phyloP scores from a whole-genome alignment of 2,797 vertebrate species.

The Carapus acus region DNA sequence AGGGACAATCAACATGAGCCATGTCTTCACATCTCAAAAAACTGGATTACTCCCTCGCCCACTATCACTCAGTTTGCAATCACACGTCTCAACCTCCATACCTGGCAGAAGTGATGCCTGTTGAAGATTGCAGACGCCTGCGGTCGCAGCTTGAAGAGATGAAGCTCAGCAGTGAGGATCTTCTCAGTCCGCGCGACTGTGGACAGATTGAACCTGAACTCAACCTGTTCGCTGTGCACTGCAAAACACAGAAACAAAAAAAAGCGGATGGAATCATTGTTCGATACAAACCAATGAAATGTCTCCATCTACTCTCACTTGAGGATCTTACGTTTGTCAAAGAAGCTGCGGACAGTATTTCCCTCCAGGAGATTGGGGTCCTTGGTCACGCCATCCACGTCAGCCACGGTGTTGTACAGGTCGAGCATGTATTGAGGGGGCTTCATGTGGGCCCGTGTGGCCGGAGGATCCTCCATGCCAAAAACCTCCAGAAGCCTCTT shows the following conservation, averaged over 20 bases:
- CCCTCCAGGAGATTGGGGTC: conserved; percentile 81
- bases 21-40: neutral
- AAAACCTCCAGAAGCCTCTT: conserved; percentile 85
- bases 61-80: too few relatives aligned
- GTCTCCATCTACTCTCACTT: neutral
- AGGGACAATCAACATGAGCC: neutral
- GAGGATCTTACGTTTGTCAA: conserved; percentile 80
- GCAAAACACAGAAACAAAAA: too few relatives aligned
- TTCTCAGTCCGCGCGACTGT: conserved; percentile 79
- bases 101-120: conserved; percentile 75
- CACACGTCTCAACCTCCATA: conserved; percentile 10
- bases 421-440: conserved; percentile 92
- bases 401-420: conserved; percentile 84
- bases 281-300: neutral
- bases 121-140: conserved; percentile 55
- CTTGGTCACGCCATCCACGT: conserved; percentile 83
- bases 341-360: conserved; percentile 88
- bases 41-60: too few relatives aligned
- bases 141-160: conserved; percentile 82
- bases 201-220: conserved; percentile 82
- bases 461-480: conserved; percentile 83
- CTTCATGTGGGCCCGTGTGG: conserved; percentile 69
- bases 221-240: conserved; percentile 78
- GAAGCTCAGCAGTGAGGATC: conserved; percentile 83
- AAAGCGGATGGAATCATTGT: neutral